Base-by-base conservation (phyloP, 2,797 vertebrate species). In the Cyclopterus lumpus region DNA sequence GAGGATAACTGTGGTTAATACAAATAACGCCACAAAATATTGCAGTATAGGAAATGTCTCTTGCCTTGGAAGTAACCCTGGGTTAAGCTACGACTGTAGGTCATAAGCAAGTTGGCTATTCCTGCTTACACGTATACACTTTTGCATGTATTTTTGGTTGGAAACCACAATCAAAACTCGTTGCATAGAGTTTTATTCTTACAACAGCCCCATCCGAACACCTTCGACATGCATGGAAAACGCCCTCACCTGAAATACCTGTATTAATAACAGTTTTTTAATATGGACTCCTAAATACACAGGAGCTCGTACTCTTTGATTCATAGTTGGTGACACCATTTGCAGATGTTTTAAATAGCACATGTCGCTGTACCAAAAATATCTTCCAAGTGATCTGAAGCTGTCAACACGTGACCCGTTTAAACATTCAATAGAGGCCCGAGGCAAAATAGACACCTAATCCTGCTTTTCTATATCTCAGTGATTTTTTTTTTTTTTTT, bases 291-390 rank as follows among this genome's bases (percentile, higher is more conserved):
- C 24, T 10, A 26, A 24, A 9, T 69, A 24, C 46, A n/a, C 18
- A 32, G 70, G 36, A 16, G 16, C 36, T 11, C 6, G 8, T n/a
- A 7, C 22, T 32, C 42, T 65, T 67, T 71, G 48, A 78, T 60
- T 42, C 48, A 60, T 40, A 30, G 32, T 44, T 8, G 24, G 18
- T 38, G 65, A 68, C 70, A 72, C 53, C 28, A 42, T 2, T 74
- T 70, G 44, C 8, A 60, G 48, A 70, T 63, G 69, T 63, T 87
- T 81, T 66, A 81, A 82, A 86, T 81, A 77, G 71, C 9, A 8
- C 24, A 14, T 3, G 6, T 5, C 28, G 53, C 67, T 42, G 75
- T 0, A 30, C 67, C 14, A 2, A 57, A 83, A 81, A 82, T 79
- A 84, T 49, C 68, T n/a, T 66, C 38, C 7, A 11, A 40, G 14